These are phyloP conservation scores for Corythornis vintsioides DNA, from an alignment of 2,113 vertebrate genomes.

Conservation along the genomic window DNA sequence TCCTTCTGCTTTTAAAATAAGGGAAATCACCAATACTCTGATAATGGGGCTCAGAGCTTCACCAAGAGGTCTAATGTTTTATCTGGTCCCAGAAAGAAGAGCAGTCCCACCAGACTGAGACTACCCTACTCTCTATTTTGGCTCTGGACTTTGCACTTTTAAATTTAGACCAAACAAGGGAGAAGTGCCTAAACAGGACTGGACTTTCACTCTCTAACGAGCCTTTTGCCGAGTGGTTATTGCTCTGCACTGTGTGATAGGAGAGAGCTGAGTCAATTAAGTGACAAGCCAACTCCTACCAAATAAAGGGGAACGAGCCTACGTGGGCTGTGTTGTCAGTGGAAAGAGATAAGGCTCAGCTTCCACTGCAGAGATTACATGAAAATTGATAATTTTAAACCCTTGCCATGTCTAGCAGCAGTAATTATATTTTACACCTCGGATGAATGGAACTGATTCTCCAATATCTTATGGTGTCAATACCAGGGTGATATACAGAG, in stretches of 20 bases:
- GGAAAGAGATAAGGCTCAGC: neutral
- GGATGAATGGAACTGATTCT: neutral
- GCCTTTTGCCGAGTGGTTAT: neutral
- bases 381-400: neutral
- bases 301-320: neutral
- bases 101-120: neutral
- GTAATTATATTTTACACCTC: neutral
- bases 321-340: neutral
- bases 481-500: neutral
- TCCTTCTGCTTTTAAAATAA: neutral
- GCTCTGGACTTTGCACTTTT: neutral
- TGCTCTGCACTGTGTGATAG: neutral
- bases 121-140: neutral
- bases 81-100: neutral
- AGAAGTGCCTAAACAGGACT: neutral
- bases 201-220: neutral
- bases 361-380: neutral
- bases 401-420: neutral
- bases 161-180: neutral
- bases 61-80: neutral
- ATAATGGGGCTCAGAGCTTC: neutral
- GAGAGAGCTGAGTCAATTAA: neutral
- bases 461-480: rapidly evolving
- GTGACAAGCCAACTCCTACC: neutral
- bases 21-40: neutral